Base-by-base conservation (phyloP, 2,797 vertebrate species). In the Trachops cirrhosus region DNA sequence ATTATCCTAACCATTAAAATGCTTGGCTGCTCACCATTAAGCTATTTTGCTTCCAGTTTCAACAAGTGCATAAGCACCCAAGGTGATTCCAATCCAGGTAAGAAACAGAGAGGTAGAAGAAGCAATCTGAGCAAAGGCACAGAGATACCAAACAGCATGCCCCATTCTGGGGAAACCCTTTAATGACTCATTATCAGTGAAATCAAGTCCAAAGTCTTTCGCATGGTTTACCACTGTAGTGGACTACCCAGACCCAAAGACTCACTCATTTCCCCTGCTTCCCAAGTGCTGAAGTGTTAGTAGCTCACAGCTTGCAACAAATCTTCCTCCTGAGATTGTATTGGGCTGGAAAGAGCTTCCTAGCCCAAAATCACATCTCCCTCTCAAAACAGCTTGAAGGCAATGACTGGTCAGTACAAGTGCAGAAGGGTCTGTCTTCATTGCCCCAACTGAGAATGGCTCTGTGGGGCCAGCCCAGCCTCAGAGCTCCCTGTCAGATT, bases 171-270 rank as follows among this genome's bases (percentile, higher is more conserved):
- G 64, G 75, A 89, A 74, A 67, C 29, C 54, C 32, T 86, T 52
- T 41, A 62, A 74, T 64, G 29, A 44, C 57, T 19, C 29, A 62
- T 75, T 70, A 57, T 48, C 86, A 79, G 48, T 52, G 32, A 93
- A 89, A 86, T 52, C 44, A 86, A 95, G 62, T 92, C 18, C 70
- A 95, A 73, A 37, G 39, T 79, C 29, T 34, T 82, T 80, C 94
- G n/a, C 37, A 83, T 16, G 12, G 16, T 74, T 94, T 89, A 41
- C 41, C 26, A 68, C 54, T 64, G 82, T 90, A 32, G 50, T 57
- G 24, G 6, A 32, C 39, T 75, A 64, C 22, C 34, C 15, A 82
- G 48, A 93, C 62, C 34, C 18, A 93, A 59, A 41, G 50, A 64
- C 46, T 82, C 24, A 50, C 32, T 74, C 37, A 54, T 73, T 62